phyloP scores from a whole-genome alignment of 2,113 vertebrate genomes.

The Oriolus oriolus region DNA sequence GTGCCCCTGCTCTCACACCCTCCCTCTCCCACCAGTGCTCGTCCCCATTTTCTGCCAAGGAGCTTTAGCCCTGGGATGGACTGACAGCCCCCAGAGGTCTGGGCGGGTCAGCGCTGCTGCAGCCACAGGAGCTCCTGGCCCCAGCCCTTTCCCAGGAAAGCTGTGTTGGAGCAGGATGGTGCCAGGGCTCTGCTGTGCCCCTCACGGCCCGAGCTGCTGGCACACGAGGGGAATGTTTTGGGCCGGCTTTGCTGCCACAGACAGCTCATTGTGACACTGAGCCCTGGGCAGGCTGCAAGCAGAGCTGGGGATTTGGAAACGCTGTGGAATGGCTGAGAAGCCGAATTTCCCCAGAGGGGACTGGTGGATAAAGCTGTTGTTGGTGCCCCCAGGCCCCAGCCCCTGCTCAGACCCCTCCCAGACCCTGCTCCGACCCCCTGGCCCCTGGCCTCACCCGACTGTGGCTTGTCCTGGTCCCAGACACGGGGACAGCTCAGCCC shows the following conservation, averaged over 20 bases:
- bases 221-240: neutral
- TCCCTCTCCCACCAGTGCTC: neutral
- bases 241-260: neutral
- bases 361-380: neutral
- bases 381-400: neutral
- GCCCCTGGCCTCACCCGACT: neutral
- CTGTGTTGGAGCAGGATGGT: rapidly evolving
- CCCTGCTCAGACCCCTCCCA: neutral
- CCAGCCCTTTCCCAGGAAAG: neutral
- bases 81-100: neutral
- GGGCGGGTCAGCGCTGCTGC: neutral
- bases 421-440: neutral
- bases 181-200: neutral
- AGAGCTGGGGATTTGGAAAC: neutral
- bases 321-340: neutral
- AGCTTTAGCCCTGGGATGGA: neutral
- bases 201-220: neutral
- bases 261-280: neutral
- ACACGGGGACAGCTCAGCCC: neutral
- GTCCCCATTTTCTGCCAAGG: rapidly evolving
- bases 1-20: neutral
- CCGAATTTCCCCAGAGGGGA: neutral
- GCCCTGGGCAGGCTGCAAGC: neutral
- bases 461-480: neutral
- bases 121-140: neutral